A percentile compares a stretch with the other conserved stretches of the same genome.
These are phyloP conservation scores for Drosophila kurseongensis DNA, from an alignment of 1,140 invertebrate genomes.

Conservation along the genomic window DNA sequence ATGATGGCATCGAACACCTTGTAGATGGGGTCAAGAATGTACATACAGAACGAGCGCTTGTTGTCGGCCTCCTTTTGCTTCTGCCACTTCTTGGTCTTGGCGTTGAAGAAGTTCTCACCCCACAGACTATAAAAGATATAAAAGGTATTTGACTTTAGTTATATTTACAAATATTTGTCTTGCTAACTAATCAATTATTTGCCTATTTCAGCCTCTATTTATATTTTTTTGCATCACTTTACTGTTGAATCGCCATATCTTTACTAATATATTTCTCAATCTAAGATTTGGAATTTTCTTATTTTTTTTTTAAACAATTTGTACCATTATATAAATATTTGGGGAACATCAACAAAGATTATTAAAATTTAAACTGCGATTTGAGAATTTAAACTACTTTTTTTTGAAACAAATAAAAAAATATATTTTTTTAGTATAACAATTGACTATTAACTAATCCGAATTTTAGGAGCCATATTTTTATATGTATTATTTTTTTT, in stretches of 20 bases:
- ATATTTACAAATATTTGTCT: neutral
- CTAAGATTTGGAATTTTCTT: too few species aligned
- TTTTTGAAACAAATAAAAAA: too few species aligned
- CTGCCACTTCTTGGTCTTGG: conserved; percentile 98
- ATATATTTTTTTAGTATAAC: too few species aligned
- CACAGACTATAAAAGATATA: conserved; percentile 86
- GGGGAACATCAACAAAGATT: too few species aligned
- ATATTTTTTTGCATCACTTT: neutral
- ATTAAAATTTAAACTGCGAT: too few species aligned
- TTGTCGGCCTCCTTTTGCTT: conserved; percentile 95
- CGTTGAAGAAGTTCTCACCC: conserved; percentile 99
- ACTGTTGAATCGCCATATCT: neutral
- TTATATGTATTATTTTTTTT: too few species aligned
- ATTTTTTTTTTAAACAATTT: neutral
- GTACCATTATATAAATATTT: neutral
- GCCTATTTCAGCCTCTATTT: neutral
- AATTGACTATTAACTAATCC: too few species aligned
- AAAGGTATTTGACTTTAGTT: neutral
- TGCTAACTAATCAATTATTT: neutral
- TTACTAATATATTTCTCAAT: neutral
- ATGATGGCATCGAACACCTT: conserved; percentile 99
- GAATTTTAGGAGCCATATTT: too few species aligned
- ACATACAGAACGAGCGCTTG: conserved; percentile 99
- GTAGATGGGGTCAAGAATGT: conserved; percentile 99
- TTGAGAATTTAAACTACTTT: too few species aligned